phyloP scores from a whole-genome alignment of 2,113 vertebrate genomes.

The Carollia perspicillata region DNA sequence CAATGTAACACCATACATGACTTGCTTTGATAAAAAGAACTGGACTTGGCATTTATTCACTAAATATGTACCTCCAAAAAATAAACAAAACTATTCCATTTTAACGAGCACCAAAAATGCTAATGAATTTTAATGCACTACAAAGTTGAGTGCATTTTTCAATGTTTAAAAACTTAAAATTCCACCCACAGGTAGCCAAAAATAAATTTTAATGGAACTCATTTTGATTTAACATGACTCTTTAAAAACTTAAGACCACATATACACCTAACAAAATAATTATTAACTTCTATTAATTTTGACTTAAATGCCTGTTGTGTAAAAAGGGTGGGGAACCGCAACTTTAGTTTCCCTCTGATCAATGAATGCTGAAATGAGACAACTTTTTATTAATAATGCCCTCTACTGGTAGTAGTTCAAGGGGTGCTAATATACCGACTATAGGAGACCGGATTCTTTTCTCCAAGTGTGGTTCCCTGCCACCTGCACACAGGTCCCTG shows the following conservation, averaged over 20 bases:
- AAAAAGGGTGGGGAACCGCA: not conserved
- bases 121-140: not conserved
- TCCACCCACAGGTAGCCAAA: not conserved
- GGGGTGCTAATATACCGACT: not conserved
- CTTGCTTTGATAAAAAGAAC: constrained; percentile 13
- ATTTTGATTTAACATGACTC: not conserved
- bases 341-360: not conserved
- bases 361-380: not conserved
- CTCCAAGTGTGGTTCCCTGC: not conserved
- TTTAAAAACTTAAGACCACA: constrained; percentile 12
- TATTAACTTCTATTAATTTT: constrained; percentile 9
- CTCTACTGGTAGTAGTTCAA: constrained; percentile 40
- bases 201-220: not conserved
- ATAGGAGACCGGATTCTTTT: not conserved
- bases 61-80: not conserved
- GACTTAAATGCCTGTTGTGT: not conserved
- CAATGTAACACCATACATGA: not conserved
- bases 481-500: not conserved
- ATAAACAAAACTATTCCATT: not conserved
- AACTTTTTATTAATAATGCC: constrained; percentile 5
- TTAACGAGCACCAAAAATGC: not conserved
- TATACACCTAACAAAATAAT: not conserved
- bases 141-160: constrained; percentile 19
- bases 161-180: not conserved
- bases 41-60: not conserved